Percentiles rank a stretch among this genome's conserved stretches.
phyloP scores from a whole-genome alignment of 1,140 invertebrate genomes.

The Sarcophaga bullata region DNA sequence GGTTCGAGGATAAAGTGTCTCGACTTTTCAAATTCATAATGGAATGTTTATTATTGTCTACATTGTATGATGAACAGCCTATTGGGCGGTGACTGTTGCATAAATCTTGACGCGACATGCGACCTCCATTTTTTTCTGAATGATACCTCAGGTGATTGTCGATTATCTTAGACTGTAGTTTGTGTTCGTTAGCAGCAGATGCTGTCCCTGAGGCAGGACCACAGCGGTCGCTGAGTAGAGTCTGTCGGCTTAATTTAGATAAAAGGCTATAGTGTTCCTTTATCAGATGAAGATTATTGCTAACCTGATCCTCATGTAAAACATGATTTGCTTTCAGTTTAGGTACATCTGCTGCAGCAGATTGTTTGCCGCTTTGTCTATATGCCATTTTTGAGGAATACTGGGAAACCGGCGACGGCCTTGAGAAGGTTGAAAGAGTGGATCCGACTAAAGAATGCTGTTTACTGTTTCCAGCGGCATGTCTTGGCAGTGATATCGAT shows the following conservation, averaged over 20 bases:
- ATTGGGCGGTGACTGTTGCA: conserved; percentile 54
- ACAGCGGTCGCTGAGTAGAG: conserved; percentile 20
- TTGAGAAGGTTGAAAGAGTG: background rate
- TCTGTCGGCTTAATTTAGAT: conserved; percentile 29
- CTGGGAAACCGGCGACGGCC: background rate
- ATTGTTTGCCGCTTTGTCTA: conserved; percentile 19
- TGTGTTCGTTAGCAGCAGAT: background rate
- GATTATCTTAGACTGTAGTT: background rate
- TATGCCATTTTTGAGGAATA: conserved; percentile 41
- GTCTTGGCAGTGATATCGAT: conserved; percentile 43
- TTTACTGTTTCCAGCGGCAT: conserved; percentile 1
- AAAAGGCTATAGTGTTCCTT: conserved; percentile 26
- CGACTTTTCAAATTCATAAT: conserved; percentile 52
- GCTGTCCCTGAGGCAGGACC: background rate
- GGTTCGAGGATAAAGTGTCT: conserved; percentile 49
- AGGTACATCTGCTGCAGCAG: conserved; percentile 4
- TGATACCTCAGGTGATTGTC: conserved; percentile 27
- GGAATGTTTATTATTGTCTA: conserved; percentile 52
- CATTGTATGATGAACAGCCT: conserved; percentile 54
- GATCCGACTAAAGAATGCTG: conserved; percentile 6
- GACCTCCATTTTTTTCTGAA: background rate
- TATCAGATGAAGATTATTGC: background rate
- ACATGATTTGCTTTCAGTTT: conserved; percentile 17
- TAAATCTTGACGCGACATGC: conserved; percentile 48
- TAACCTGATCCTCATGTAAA: background rate